phyloP scores from a whole-genome alignment of 2,888 invertebrate species.

The Brenthis daphne region DNA sequence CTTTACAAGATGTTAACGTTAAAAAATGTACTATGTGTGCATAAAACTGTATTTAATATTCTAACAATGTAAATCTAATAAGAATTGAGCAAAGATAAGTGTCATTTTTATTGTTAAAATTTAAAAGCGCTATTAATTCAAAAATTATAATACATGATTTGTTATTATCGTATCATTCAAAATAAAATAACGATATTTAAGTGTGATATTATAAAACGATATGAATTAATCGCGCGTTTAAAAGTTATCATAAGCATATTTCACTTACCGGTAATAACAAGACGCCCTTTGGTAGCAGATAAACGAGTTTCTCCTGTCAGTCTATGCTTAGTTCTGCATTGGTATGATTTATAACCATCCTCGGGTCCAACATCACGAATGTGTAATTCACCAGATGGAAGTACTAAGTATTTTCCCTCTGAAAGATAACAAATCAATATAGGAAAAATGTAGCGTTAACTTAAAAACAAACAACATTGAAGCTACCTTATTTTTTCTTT shows the following conservation, averaged over 20 bases:
- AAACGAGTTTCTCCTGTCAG: conserved; percentile 95
- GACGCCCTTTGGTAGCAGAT: conserved; percentile 95
- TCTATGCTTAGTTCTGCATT: conserved; percentile 96
- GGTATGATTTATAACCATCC: conserved; percentile 96
- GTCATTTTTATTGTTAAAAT: no score
- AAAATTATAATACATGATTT: no score
- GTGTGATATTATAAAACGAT: not conserved
- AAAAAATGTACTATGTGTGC: no score
- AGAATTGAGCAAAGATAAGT: no score
- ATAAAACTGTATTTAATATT: no score
- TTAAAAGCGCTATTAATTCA: no score
- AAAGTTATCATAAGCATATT: conserved; percentile 8
- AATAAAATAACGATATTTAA: no score
- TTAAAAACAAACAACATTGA: conserved; percentile 30
- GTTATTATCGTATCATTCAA: no score
- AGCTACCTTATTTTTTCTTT: conserved; percentile 1
- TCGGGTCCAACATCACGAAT: conserved; percentile 97
- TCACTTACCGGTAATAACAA: conserved; percentile 96
- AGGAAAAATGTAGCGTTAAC: conserved; percentile 22
- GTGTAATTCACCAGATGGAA: conserved; percentile 97
- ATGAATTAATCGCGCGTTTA: conserved; percentile 44
- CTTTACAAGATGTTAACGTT: no score
- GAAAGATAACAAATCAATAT: conserved; percentile 46
- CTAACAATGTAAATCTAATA: no score
- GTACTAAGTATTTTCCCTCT: conserved; percentile 97